These are phyloP conservation scores for Herpetotheres cachinnans DNA, from an alignment of 2,113 vertebrate genomes.

Conservation along the genomic window DNA sequence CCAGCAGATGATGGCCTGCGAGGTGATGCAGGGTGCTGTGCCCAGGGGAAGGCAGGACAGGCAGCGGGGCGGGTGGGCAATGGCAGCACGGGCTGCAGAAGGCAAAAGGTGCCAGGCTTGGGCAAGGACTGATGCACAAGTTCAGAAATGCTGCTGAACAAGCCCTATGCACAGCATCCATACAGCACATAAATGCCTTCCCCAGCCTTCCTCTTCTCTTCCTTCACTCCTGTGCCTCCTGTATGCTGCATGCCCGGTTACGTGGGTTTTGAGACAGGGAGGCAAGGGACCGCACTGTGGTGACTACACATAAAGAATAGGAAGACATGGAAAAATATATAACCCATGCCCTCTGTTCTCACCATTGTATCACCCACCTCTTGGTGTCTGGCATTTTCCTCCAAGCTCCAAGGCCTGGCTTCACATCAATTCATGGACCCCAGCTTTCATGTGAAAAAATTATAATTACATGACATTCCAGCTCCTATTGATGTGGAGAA, in stretches of 20 bases:
- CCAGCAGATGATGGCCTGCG: fast-evolving
- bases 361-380: neutral
- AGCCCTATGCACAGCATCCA: neutral
- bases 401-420: neutral
- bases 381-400: neutral
- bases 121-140: neutral
- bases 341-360: neutral
- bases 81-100: neutral
- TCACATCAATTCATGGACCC: neutral
- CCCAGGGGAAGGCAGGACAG: neutral
- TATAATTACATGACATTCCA: neutral
- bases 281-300: neutral
- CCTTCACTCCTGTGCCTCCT: neutral
- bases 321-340: neutral
- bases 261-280: neutral
- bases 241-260: neutral
- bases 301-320: neutral
- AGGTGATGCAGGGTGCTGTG: neutral
- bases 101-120: neutral
- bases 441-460: slow-evolving; percentile 14
- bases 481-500: slow-evolving; percentile 11
- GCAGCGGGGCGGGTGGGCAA: neutral
- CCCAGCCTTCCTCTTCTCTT: neutral
- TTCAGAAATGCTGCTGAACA: slow-evolving; percentile 13
- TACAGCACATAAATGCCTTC: neutral